A percentile compares a stretch with the other conserved stretches of the same genome.
Evolutionary conservation across 2,888 invertebrate species (phyloP).

Genomic region (Tetropium fuscum): DNA sequence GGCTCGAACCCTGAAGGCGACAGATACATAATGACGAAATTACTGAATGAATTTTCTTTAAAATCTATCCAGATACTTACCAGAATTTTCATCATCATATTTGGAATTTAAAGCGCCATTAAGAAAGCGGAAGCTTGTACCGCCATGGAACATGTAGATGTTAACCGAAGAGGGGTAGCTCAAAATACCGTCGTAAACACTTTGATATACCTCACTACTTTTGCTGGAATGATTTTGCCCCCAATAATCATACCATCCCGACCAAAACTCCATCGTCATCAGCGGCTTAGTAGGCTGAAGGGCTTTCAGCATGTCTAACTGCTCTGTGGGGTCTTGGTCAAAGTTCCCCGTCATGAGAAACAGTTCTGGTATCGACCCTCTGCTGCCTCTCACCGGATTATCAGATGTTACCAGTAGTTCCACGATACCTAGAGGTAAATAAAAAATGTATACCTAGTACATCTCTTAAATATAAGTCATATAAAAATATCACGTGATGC

Average conservation of each 20-base stretch:
- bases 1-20: constrained; percentile 53
- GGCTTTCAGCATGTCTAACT: constrained; percentile 63
- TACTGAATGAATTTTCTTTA: background rate
- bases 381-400: constrained; percentile 50
- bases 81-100: background rate
- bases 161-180: constrained; percentile 75
- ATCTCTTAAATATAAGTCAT: too few relatives aligned
- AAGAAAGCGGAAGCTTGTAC: constrained; percentile 85
- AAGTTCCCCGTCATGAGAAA: constrained; percentile 69
- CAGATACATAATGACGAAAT: background rate
- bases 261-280: constrained; percentile 71
- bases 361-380: constrained; percentile 58
- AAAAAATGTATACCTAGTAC: background rate
- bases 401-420: constrained; percentile 70
- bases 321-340: constrained; percentile 60
- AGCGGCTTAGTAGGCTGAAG: constrained; percentile 67
- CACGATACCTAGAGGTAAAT: constrained; percentile 51
- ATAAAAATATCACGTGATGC: too few relatives aligned
- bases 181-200: constrained; percentile 47
- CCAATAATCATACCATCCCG: constrained; percentile 73
- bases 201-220: constrained; percentile 40
- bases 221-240: constrained; percentile 52
- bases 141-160: constrained; percentile 93
- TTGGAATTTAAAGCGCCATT: constrained; percentile 49
- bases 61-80: background rate